Conservation (phyloP, 2,888 invertebrate genomes). For the Myopa tessellatipennis region DNA sequence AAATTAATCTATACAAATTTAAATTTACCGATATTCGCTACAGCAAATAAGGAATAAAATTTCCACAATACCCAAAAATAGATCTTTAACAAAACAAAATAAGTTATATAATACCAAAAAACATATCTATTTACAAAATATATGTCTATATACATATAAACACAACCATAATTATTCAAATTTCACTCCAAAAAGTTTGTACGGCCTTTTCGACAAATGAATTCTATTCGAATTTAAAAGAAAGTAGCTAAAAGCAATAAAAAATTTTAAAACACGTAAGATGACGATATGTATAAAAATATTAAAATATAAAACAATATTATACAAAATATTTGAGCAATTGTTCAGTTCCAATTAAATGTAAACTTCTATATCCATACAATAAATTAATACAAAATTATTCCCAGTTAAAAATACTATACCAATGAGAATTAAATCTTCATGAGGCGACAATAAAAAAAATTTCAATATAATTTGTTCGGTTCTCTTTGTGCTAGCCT, state of each 20-base stretch:
- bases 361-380: constrained; percentile 14
- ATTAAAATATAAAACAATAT: constrained; percentile 12
- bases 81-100: constrained; percentile 26
- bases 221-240: neutral
- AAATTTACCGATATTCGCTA: constrained; percentile 14
- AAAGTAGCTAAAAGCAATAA: neutral
- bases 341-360: constrained; percentile 15
- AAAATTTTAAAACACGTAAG: neutral
- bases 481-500: neutral
- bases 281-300: constrained; percentile 8
- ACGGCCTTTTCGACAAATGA: neutral
- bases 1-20: constrained; percentile 14
- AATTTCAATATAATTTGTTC: neutral
- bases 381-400: constrained; percentile 4
- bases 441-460: neutral
- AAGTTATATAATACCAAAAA: constrained; percentile 36
- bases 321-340: constrained; percentile 37
- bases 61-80: constrained; percentile 25
- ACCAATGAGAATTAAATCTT: neutral
- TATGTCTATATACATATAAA: constrained; percentile 37
- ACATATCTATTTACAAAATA: constrained; percentile 42
- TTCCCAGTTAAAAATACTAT: neutral
- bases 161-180: constrained; percentile 47
- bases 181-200: constrained; percentile 19
- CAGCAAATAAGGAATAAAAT: constrained; percentile 7